Evolutionary conservation across 2,888 invertebrate species (phyloP).

Genomic region (Agrochola lota): DNA sequence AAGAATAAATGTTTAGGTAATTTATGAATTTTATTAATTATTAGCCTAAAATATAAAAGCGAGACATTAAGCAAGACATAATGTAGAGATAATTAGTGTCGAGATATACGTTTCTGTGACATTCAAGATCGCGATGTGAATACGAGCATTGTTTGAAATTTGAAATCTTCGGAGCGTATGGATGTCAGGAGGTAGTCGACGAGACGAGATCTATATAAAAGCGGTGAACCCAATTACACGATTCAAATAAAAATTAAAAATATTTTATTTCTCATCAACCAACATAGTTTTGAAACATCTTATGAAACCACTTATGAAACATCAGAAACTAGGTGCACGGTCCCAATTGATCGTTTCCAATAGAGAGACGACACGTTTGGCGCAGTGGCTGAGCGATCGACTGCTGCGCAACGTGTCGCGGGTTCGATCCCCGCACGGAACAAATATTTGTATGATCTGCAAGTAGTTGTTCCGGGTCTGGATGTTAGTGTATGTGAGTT

Average conservation of each 20-base stretch:
- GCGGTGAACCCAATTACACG: background rate
- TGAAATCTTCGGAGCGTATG: background rate
- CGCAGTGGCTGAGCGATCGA: too few species aligned
- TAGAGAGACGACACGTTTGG: too few species aligned
- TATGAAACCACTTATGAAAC: too few species aligned
- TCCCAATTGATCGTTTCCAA: background rate
- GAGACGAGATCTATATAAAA: background rate
- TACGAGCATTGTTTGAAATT: background rate
- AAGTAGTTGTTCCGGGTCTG: too few species aligned
- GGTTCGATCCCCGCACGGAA: too few species aligned
- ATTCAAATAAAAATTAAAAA: background rate
- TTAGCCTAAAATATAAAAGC: background rate
- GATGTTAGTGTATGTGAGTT: too few species aligned
- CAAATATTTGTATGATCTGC: too few species aligned
- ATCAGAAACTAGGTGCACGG: background rate
- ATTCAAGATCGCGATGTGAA: background rate
- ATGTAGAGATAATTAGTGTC: background rate
- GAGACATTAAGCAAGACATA: background rate
- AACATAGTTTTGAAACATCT: too few species aligned
- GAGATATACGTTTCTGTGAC: background rate
- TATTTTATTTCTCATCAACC: background rate
- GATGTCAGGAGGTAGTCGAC: background rate
- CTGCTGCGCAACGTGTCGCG: too few species aligned
- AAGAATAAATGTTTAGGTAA: background rate
- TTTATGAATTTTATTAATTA: too few species aligned